These are phyloP conservation scores for Pluvialis apricaria DNA, from an alignment of 2,113 vertebrate genomes.

Conservation along the genomic window DNA sequence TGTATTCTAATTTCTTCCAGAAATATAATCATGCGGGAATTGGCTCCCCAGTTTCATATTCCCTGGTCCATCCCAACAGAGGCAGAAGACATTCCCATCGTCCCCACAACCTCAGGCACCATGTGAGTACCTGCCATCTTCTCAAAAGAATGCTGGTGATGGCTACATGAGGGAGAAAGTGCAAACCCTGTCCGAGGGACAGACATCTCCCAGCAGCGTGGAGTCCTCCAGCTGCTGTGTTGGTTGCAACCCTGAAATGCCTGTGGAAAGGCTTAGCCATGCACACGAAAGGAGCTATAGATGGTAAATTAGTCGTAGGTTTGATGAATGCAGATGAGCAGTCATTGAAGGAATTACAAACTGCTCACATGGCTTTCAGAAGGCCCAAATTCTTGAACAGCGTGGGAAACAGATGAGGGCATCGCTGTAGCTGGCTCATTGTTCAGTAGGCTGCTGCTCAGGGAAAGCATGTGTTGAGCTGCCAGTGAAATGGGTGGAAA, in stretches of 20 bases:
- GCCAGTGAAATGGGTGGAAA: neutral
- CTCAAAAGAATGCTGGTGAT: neutral
- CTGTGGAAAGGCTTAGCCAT: neutral
- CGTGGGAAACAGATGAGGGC: neutral
- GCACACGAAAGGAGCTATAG: neutral
- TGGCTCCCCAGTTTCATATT: conserved; percentile 97
- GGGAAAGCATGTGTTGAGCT: neutral
- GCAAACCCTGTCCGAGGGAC: neutral
- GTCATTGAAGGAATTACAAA: neutral
- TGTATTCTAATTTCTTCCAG: conserved; percentile 66
- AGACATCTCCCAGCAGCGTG: neutral
- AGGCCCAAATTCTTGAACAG: neutral
- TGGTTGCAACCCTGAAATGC: neutral
- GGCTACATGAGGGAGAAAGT: neutral
- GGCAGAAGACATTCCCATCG: conserved; percentile 97
- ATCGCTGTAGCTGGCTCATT: neutral
- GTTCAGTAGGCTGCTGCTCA: neutral
- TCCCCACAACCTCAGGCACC: conserved; percentile 98
- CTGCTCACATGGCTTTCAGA: neutral
- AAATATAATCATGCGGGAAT: conserved; percentile 97
- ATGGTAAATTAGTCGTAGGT: neutral
- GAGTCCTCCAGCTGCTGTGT: neutral
- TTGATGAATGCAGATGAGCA: neutral
- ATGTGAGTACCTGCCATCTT: conserved; percentile 81
- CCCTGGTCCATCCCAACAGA: conserved; percentile 98